Base-by-base conservation (phyloP, 1,140 invertebrate genomes). In the Drosophila insularis region DNA sequence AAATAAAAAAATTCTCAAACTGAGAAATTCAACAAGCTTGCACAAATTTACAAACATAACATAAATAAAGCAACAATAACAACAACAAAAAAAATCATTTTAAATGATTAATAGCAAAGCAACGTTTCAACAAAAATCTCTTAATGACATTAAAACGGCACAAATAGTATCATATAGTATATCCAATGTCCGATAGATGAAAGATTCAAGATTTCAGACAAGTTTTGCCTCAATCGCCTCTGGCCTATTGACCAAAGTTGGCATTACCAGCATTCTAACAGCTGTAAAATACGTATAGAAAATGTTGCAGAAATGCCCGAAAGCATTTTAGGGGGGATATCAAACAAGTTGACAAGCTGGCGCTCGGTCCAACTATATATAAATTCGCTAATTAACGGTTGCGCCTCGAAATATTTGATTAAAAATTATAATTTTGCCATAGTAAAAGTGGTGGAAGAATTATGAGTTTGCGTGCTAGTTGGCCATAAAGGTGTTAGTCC, bases 311-410 rank as follows among this genome's bases (percentile, higher is more conserved):
- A 72, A 68, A 50, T 68, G 79, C 66, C 79, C 6, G 27, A 1
- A 27, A 27, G 27, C 27, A 6, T 6, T 27, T 68, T 10, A 13
- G 56, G 64, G 78, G 27, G 35, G 32, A 64, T 37, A 64, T 63
- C 62, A 80, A 87, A 84, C 80, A 80, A 87, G 84, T 84, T 89
- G 84, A 89, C 84, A 89, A 87, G 84, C 64, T 69, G 68, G 77
- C 75, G 82, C 63, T 89, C 70, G 66, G 63, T 8, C 10, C 43
- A 50, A 50, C 43, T 19, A 50, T 50, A 50, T 11, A 84, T 89
- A 87, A 87, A 82, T 87, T 89, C 59, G 58, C 84, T 89, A 87
- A 87, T 87, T 87, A 87, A 89, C 84, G 77, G 84, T 89, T 87
- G 84, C 73, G 73, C 84, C 80, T 79, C 59, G 27, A 80, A 80